These are phyloP conservation scores for Cheilinus undulatus DNA, from an alignment of 2,113 vertebrate genomes.

Conservation along the genomic window DNA sequence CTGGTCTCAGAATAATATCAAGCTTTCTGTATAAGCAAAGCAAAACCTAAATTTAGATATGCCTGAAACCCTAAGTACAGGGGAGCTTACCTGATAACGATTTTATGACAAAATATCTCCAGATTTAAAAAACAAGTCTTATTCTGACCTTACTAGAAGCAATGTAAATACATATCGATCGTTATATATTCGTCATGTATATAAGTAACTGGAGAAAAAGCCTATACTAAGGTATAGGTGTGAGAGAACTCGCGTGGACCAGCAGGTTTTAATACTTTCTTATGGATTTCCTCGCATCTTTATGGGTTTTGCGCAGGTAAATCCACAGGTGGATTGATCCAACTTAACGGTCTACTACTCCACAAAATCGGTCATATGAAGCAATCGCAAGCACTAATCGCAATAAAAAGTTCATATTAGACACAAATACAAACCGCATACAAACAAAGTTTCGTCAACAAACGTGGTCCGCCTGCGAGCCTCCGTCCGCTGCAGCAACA, in stretches of 20 bases:
- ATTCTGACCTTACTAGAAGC: background rate
- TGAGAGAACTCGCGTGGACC: background rate
- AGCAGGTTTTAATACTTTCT: background rate
- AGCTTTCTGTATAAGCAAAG: background rate
- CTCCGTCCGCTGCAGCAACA: constrained; percentile 26
- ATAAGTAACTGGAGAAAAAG: too few relatives aligned
- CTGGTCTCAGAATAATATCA: background rate
- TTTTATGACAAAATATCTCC: background rate
- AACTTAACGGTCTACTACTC: constrained; percentile 1
- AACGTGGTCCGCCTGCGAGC: background rate
- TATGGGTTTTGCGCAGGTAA: background rate
- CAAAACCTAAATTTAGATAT: background rate
- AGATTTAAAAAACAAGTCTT: background rate
- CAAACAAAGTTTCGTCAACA: background rate
- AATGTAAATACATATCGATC: too few relatives aligned
- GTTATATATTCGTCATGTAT: too few relatives aligned
- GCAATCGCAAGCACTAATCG: background rate
- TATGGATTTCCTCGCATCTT: background rate
- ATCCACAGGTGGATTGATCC: constrained; percentile 19
- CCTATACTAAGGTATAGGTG: too few relatives aligned
- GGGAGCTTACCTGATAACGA: background rate
- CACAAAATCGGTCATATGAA: background rate
- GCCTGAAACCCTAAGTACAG: background rate
- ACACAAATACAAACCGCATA: background rate
- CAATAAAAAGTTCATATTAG: background rate